Base-by-base conservation (phyloP, 2,888 invertebrate genomes). In the Noctua fimbriata region DNA sequence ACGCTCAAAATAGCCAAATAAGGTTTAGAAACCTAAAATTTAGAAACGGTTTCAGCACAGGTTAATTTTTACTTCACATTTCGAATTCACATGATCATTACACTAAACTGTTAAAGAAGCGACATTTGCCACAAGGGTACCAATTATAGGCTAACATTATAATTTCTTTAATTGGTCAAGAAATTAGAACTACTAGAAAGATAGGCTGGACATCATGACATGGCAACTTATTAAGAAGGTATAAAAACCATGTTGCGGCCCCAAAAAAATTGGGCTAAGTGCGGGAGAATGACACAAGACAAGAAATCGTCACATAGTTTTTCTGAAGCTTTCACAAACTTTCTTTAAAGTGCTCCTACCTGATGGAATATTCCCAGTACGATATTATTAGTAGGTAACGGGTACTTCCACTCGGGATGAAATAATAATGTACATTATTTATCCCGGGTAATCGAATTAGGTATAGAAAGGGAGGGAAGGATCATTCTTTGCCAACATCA, bases 361-460 rank as follows among this genome's bases (percentile, higher is more conserved):
- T 47, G 9, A 49, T 6, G 6, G 3, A 36, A 69, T 28, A 49
- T 60, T 41, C 14, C 28, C 12, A 16, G 18, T 32, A 52, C 9
- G 5, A 28, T 60, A 28, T 58, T 49, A 47, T 82, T 41, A 58
- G 24, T 12, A 75, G 21, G 18, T 76, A 28, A 24, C 18, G 36
- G 44, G 60, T 36, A 63, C 3, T 63, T 7, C 18, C 16, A 28
- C 18, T 18, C 63, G 9, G 3, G 63, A 60, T 60, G 7, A 60
- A 58, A 58, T 28, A 58, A 63, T 63, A 63, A 18, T 60, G 28
- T 32, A 32, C 14, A 28, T 67, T 60, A 55, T 52, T 65, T 69
- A 75, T 52, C 24, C 16, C 24, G 16, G n/a, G 21, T 71, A 73
- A 86, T 73, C 55, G 32, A 60, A 71, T 77, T 86, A 76, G 36